phyloP scores from a whole-genome alignment of 2,888 invertebrate genomes.

The Scaeva pyrastri region DNA sequence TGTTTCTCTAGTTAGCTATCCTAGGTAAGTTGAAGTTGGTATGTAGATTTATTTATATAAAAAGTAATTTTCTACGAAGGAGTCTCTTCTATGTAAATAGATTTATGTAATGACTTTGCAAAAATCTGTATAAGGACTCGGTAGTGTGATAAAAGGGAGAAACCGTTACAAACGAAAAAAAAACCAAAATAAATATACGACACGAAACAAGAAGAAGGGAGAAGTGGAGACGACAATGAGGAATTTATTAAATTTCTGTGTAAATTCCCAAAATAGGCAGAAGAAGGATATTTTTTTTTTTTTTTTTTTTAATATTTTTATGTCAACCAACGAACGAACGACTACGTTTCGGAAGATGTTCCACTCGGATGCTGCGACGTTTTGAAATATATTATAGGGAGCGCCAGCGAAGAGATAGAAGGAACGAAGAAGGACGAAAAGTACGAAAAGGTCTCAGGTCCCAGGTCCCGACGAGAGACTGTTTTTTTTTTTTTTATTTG shows the following conservation, averaged over 20 bases:
- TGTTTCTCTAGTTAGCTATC: neutral
- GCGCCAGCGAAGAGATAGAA: neutral
- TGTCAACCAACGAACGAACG: constrained; percentile 30
- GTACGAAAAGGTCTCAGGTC: neutral
- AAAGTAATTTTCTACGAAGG: constrained; percentile 43
- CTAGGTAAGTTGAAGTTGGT: neutral
- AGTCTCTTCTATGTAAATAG: constrained; percentile 55
- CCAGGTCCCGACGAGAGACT: neutral
- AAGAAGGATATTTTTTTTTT: constrained; percentile 12
- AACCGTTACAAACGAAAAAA: constrained; percentile 31
- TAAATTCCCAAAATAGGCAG: constrained; percentile 59
- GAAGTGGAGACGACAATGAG: constrained; percentile 41
- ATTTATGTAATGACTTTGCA: constrained; percentile 47
- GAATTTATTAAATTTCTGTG: constrained; percentile 65
- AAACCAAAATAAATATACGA: neutral
- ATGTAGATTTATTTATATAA: neutral
- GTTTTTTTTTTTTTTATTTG: no score
- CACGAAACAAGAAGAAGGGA: constrained; percentile 17
- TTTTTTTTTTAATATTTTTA: constrained; percentile 16
- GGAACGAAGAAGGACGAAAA: neutral
- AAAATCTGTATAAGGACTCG: constrained; percentile 43
- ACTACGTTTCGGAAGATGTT: constrained; percentile 41
- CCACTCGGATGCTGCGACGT: constrained; percentile 6
- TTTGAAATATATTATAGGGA: constrained; percentile 34
- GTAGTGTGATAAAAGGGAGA: constrained; percentile 30